Conservation (phyloP, 2,888 invertebrate genomes). For the Micoletzkya japonica region DNA sequence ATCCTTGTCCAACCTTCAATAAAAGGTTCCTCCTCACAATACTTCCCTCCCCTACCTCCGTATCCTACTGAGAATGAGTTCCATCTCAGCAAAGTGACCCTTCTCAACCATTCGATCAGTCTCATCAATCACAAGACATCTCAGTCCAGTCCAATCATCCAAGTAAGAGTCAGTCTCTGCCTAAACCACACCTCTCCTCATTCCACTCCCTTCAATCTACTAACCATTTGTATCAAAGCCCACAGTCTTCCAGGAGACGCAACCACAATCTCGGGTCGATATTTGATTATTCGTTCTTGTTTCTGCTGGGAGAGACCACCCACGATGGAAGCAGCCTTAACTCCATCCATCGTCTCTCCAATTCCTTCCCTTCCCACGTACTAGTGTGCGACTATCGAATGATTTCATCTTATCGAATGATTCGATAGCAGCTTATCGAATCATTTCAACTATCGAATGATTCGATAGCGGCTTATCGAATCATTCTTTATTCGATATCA, state of each 20-base stretch:
- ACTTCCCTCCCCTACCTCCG: conserved; percentile 69
- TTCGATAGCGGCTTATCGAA: too few species aligned
- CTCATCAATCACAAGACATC: conserved; percentile 89
- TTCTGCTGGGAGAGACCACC: conserved; percentile 93
- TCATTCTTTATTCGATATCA: too few species aligned
- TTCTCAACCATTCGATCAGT: conserved; percentile 96
- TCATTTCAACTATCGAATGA: too few species aligned
- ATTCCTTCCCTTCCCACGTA: too few species aligned
- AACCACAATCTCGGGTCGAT: conserved; percentile 86
- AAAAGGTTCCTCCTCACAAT: conserved; percentile 13
- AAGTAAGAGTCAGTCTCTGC: conserved; percentile 49
- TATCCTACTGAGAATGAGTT: conserved; percentile 78
- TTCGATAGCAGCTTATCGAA: too few species aligned
- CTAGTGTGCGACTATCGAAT: too few species aligned
- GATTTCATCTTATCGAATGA: too few species aligned
- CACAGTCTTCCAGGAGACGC: conserved; percentile 96
- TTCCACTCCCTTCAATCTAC: neutral
- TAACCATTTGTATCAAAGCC: conserved; percentile 82
- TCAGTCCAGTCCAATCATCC: conserved; percentile 62
- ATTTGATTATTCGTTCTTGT: conserved; percentile 79
- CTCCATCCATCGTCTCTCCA: neutral
- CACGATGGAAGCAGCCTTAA: conserved; percentile 79
- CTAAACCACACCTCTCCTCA: conserved; percentile 31
- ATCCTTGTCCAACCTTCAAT: neutral
- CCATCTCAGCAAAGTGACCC: conserved; percentile 90